phyloP scores from a whole-genome alignment of 92 coral and sea anemone genomes.

The Chrysogorgia sp. region DNA sequence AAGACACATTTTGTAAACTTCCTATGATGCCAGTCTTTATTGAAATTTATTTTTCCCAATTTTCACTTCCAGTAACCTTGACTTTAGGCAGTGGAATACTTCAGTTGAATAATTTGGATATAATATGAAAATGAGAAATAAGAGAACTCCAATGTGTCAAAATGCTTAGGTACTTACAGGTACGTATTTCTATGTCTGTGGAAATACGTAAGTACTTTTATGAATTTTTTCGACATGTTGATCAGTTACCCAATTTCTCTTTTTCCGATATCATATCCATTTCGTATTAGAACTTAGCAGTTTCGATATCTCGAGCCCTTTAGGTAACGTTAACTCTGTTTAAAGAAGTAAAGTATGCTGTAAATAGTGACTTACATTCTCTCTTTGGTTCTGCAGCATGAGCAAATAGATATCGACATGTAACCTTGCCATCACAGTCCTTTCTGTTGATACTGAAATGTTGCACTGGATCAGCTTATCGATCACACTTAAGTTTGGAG shows the following conservation, averaged over 20 bases:
- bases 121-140: too few relatives aligned
- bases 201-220: too few relatives aligned
- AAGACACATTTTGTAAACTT: constrained; percentile 1
- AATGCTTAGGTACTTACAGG: too few relatives aligned
- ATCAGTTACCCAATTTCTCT: too few relatives aligned
- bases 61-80: not conserved
- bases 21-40: constrained; percentile 8
- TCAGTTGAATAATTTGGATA: not conserved
- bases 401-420: not conserved
- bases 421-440: not conserved
- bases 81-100: constrained; percentile 18
- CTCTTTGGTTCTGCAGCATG: not conserved
- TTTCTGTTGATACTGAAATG: not conserved
- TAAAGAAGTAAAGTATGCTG: not conserved
- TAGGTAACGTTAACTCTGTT: too few relatives aligned
- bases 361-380: constrained; percentile 4
- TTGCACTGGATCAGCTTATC: not conserved
- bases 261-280: too few relatives aligned
- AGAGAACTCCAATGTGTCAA: too few relatives aligned
- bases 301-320: too few relatives aligned
- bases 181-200: too few relatives aligned
- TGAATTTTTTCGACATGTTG: too few relatives aligned
- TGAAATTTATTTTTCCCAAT: not conserved
- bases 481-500: constrained; percentile 1
- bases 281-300: too few relatives aligned